phyloP scores from a whole-genome alignment of 2,113 vertebrate species.

The Pteronura brasiliensis region DNA sequence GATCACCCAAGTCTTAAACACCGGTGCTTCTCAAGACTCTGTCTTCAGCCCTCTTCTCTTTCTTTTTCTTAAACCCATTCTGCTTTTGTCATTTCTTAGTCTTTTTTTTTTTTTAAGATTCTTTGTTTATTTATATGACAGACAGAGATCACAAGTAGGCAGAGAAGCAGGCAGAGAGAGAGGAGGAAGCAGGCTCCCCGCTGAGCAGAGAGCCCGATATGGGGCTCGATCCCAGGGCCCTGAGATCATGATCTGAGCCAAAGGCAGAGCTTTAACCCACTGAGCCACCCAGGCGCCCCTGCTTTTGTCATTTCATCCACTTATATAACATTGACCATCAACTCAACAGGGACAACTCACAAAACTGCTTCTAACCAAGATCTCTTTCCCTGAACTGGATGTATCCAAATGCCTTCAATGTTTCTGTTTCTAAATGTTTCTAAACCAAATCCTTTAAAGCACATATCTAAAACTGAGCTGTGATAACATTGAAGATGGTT shows the following conservation, averaged over 20 bases:
- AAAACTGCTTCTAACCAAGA: background rate
- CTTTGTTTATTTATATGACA: too few relatives aligned
- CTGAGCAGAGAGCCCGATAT: too few relatives aligned
- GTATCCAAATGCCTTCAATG: background rate
- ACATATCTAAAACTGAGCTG: constrained; percentile 15
- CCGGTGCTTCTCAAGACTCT: background rate
- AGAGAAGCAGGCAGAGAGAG: too few relatives aligned
- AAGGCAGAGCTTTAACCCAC: too few relatives aligned
- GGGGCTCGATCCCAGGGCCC: too few relatives aligned
- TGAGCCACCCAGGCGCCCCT: background rate
- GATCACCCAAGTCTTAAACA: background rate
- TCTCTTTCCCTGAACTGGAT: background rate
- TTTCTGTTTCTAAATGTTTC: background rate
- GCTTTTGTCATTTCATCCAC: background rate
- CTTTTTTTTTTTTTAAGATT: too few relatives aligned
- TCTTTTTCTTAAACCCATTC: background rate
- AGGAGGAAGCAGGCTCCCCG: too few relatives aligned
- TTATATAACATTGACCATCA: background rate
- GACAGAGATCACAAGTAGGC: too few relatives aligned
- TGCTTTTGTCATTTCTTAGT: background rate
- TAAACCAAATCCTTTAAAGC: background rate
- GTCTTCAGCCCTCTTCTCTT: background rate
- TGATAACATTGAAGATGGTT: background rate
- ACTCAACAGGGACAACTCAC: background rate
- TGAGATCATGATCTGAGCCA: too few relatives aligned